Conservation (phyloP, 2,888 invertebrate genomes). For the Unio delphinus region DNA sequence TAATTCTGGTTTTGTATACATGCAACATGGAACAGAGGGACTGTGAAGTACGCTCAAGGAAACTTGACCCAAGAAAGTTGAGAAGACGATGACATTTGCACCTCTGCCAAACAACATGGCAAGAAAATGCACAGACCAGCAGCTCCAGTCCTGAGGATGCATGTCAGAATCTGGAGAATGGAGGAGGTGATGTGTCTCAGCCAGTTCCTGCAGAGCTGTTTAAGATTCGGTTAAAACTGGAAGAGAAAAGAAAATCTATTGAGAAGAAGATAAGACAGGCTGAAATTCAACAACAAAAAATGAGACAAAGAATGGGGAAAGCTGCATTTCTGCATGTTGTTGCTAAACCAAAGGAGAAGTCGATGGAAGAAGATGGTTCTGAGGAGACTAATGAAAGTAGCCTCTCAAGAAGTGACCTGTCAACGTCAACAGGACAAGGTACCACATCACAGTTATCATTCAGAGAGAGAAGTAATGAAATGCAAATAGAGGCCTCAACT, state of each 20-base stretch:
- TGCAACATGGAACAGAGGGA: slow-evolving; percentile 73
- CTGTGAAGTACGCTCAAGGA: slow-evolving; percentile 39
- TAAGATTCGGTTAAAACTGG: slow-evolving; percentile 90
- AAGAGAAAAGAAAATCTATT: too few relatives aligned
- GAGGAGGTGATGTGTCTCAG: slow-evolving; percentile 23
- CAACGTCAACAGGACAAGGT: slow-evolving; percentile 12
- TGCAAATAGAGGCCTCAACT: slow-evolving; percentile 1
- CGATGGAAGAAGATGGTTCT: slow-evolving; percentile 24
- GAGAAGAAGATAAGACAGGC: too few relatives aligned
- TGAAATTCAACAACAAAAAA: too few relatives aligned
- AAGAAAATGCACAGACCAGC: slow-evolving; percentile 74
- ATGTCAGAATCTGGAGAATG: slow-evolving; percentile 1
- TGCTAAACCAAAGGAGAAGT: too few relatives aligned
- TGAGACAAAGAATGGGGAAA: too few relatives aligned
- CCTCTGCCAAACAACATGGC: slow-evolving; percentile 86
- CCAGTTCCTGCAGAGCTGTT: slow-evolving; percentile 77
- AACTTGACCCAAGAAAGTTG: slow-evolving; percentile 59
- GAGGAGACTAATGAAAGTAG: slow-evolving; percentile 12
- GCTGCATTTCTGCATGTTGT: too few relatives aligned
- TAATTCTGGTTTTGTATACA: slow-evolving; percentile 71
- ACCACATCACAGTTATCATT: slow-evolving; percentile 1
- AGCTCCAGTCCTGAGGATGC: slow-evolving; percentile 21
- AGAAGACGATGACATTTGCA: slow-evolving; percentile 83
- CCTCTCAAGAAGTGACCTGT: neutral
- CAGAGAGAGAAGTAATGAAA: neutral